phyloP scores from a whole-genome alignment of 1,140 invertebrate species.

The Saxidomus purpurata region DNA sequence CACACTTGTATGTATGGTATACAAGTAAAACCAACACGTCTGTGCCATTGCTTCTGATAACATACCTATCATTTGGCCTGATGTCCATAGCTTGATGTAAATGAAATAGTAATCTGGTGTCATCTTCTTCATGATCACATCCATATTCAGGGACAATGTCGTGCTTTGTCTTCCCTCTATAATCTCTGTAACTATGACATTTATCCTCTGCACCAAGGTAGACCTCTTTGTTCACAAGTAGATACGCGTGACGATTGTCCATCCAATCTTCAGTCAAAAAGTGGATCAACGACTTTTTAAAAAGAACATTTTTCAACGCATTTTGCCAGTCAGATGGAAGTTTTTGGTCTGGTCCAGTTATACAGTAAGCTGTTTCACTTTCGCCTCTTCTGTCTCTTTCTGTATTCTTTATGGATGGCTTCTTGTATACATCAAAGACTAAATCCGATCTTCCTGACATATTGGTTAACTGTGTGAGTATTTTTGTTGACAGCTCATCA shows the following conservation, averaged over 20 bases:
- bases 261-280: slow-evolving; percentile 41
- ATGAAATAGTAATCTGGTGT: not conserved
- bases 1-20: not conserved
- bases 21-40: not conserved
- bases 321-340: not conserved
- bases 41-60: not conserved
- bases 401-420: not conserved
- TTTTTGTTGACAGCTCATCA: not conserved
- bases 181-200: not conserved
- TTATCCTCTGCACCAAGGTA: slow-evolving; percentile 21
- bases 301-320: not conserved
- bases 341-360: not conserved
- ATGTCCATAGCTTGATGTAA: not conserved
- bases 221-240: not conserved
- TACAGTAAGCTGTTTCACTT: not conserved
- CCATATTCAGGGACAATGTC: not conserved
- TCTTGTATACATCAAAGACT: not conserved
- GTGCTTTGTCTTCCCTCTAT: slow-evolving; percentile 3
- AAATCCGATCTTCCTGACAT: not conserved
- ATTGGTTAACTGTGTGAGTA: not conserved
- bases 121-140: not conserved
- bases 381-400: not conserved
- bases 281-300: slow-evolving; percentile 21
- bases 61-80: not conserved
- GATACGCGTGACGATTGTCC: not conserved